These are phyloP conservation scores for Podarcis raffonei DNA, from an alignment of 2,113 vertebrate species.

Conservation along the genomic window DNA sequence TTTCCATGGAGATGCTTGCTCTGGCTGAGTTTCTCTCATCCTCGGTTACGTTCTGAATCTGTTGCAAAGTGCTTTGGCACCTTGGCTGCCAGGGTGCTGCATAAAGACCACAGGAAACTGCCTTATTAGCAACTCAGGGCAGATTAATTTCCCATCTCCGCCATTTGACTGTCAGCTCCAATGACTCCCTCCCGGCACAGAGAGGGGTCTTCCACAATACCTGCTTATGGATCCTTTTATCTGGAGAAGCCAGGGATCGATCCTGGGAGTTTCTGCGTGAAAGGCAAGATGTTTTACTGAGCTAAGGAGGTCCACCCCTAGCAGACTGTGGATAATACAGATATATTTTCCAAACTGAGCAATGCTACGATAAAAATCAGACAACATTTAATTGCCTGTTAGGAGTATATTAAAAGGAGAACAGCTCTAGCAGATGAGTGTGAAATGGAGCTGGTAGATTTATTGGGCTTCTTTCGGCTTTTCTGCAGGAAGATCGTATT, in stretches of 20 bases:
- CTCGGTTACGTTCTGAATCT: background rate
- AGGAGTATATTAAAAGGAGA: background rate
- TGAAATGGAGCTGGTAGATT: background rate
- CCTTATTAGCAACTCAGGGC: background rate
- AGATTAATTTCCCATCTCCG: too few relatives aligned
- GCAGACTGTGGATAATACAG: background rate
- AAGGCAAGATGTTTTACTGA: background rate
- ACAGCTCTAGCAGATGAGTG: background rate
- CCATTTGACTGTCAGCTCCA: background rate
- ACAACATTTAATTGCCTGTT: background rate
- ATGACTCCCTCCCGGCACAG: background rate
- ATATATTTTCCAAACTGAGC: background rate
- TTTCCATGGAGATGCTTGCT: background rate
- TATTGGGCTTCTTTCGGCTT: background rate
- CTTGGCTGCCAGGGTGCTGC: background rate
- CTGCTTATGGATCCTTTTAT: too few relatives aligned
- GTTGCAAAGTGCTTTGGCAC: background rate
- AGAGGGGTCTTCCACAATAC: too few relatives aligned
- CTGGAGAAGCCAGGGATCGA: too few relatives aligned
- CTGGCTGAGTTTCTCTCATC: background rate
- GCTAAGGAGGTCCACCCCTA: background rate
- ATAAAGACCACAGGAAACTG: too few relatives aligned
- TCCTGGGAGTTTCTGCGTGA: background rate
- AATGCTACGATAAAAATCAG: background rate
- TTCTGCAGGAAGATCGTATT: background rate